Base-by-base conservation (phyloP, 2,888 invertebrate species). In the Tryphoninae sp. region DNA sequence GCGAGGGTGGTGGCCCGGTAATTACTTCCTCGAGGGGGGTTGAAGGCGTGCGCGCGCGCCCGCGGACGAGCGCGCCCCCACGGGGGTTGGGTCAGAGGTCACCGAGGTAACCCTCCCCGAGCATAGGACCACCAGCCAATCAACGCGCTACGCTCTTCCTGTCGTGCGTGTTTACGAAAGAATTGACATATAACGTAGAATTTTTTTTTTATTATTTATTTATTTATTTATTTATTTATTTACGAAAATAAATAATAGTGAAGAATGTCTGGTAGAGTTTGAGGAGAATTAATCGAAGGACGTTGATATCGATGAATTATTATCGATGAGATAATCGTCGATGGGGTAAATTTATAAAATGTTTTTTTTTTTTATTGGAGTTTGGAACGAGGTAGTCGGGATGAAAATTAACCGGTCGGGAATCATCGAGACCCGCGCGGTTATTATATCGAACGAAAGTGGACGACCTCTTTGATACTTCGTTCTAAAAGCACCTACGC, bases 31-130 rank as follows among this genome's bases (percentile, higher is more conserved):
- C 86, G 26, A 76, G 55, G 69, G 87, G 88, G 89, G 89, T 88
- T 87, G 88, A 86, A 89, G 88, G 88, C 87, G 88, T 89, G 90
- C 88, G 89, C 89, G 89, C 45, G 45, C 45, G 45, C 45, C 16
- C 55, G 55, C 19, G 16, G 8, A 19, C 55, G 55, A 9, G 16
- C 19, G 19, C 55, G 9, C 4, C 87, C 89, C 89, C 87, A 83
- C 83, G 86, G 86, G 89, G 89, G 90, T 88, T 88, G 89, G 90
- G 88, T 89, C 89, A 90, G 84, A 90, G 90, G 90, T 90, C 90
- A 90, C 86, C 85, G 87, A 86, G 87, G 86, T 87, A 86, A 85
- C 87, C 87, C 87, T 86, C 80, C 33, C 67, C n/a, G 72, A 86
- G 85, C 86, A 86, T 85, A 73, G 86, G 85, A 86, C 88, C 85